A percentile compares a stretch with the other conserved stretches of the same genome.
Conservation (phyloP, 2,797 vertebrate genomes). For the Alfaro cultratus region DNA sequence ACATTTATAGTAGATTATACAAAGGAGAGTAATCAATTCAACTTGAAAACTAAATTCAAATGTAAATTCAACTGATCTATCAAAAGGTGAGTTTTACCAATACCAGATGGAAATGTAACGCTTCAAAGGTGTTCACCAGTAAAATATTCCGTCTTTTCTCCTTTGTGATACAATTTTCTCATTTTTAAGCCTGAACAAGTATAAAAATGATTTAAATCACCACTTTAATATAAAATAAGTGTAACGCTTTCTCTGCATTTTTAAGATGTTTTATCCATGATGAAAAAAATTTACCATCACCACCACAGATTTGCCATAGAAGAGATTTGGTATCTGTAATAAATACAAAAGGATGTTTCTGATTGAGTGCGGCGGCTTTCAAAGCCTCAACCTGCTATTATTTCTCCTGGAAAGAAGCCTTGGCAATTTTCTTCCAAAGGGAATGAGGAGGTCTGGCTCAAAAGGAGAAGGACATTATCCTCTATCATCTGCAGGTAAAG, state of each 20-base stretch:
- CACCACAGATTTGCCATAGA: neutral
- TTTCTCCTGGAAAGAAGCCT: constrained; percentile 46
- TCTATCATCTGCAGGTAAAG: constrained; percentile 62
- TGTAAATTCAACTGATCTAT: constrained; percentile 22
- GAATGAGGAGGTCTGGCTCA: constrained; percentile 47
- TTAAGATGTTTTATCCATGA: neutral
- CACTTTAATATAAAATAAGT: neutral
- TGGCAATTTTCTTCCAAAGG: constrained; percentile 46
- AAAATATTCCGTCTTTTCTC: neutral
- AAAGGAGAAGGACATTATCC: constrained; percentile 45
- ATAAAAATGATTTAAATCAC: neutral
- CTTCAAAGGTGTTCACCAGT: neutral
- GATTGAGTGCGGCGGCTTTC: constrained; percentile 47
- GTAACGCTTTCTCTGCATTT: neutral
- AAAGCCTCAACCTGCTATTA: constrained; percentile 48
- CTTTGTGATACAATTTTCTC: neutral
- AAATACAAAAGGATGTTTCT: constrained; percentile 40
- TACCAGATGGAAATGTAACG: constrained; percentile 8
- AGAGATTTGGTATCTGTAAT: constrained; percentile 13
- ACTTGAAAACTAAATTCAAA: constrained; percentile 21
- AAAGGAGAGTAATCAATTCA: constrained; percentile 39
- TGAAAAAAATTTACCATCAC: neutral
- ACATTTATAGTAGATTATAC: constrained; percentile 43
- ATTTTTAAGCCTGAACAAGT: neutral
- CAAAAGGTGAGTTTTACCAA: neutral